Evolutionary conservation across 2,797 vertebrate species (phyloP).

Genomic region (Rhinophrynus dorsalis): DNA sequence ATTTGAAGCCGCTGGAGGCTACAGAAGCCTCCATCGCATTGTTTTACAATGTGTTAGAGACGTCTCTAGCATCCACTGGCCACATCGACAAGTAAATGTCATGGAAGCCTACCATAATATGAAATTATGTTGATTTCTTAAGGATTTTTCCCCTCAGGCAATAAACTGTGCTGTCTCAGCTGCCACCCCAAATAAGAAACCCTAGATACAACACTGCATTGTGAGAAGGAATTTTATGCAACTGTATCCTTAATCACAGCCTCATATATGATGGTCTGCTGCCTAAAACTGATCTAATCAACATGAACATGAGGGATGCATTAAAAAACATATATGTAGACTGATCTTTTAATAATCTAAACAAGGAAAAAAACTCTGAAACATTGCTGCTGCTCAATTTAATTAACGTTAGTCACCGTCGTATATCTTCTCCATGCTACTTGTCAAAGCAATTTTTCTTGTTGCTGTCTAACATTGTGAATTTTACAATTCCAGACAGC

Average conservation of each 20-base stretch:
- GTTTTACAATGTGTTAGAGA: no score
- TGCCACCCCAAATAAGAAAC: conserved; percentile 10
- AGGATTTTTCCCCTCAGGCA: neutral
- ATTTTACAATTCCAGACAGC: conserved; percentile 35
- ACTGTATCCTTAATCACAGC: conserved; percentile 32
- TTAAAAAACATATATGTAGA: conserved; percentile 20
- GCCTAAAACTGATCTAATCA: conserved; percentile 40
- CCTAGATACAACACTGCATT: conserved; percentile 12
- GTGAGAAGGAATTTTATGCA: conserved; percentile 46
- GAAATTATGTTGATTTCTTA: no score
- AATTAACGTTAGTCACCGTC: conserved; percentile 54
- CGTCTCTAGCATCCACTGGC: no score
- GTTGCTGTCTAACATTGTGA: conserved; percentile 40
- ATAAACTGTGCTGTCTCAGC: conserved; percentile 1
- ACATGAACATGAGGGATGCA: conserved; percentile 42
- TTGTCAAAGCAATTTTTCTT: conserved; percentile 43
- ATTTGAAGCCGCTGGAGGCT: no score
- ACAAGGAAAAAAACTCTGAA: conserved; percentile 28
- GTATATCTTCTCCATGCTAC: conserved; percentile 34
- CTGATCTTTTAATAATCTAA: conserved; percentile 38
- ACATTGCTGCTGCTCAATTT: conserved; percentile 57
- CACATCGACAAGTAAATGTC: no score
- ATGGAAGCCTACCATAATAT: no score
- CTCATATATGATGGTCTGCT: conserved; percentile 44
- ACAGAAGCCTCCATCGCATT: no score